phyloP scores from a whole-genome alignment of 2,113 vertebrate genomes.

The Tinamus guttatus region DNA sequence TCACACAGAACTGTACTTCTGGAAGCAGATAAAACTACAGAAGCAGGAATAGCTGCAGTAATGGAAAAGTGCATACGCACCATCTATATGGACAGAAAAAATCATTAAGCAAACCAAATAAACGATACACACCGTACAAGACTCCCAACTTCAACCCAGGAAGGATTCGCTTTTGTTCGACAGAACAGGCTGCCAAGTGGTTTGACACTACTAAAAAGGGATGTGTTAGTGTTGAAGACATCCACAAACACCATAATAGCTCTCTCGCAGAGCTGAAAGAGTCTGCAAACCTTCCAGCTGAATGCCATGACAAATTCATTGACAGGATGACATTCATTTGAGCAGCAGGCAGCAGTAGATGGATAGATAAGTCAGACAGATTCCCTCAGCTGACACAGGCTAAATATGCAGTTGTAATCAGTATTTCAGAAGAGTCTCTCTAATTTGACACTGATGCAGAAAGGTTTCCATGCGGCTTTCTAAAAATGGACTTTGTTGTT shows the following conservation, averaged over 20 bases:
- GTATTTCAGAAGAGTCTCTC: conserved; percentile 42
- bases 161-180: conserved; percentile 30
- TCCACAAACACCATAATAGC: conserved; percentile 41
- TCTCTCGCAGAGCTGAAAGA: conserved; percentile 52
- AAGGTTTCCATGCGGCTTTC: conserved; percentile 11
- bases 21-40: background rate
- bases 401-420: conserved; percentile 69
- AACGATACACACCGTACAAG: background rate
- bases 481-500: conserved; percentile 54
- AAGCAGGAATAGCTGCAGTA: background rate
- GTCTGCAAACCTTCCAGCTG: conserved; percentile 41
- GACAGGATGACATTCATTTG: conserved; percentile 66
- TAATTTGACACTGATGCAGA: conserved; percentile 60
- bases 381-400: conserved; percentile 54
- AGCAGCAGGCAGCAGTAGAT: conserved; percentile 51
- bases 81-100: background rate
- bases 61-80: background rate
- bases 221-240: conserved; percentile 45
- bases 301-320: conserved; percentile 62
- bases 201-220: conserved; percentile 6
- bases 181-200: conserved; percentile 40
- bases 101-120: conserved; percentile 15
- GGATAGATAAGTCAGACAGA: conserved; percentile 67
- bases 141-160: background rate
- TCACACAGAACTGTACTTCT: background rate